Conservation (phyloP, 2,797 vertebrate genomes). For the Falco peregrinus region DNA sequence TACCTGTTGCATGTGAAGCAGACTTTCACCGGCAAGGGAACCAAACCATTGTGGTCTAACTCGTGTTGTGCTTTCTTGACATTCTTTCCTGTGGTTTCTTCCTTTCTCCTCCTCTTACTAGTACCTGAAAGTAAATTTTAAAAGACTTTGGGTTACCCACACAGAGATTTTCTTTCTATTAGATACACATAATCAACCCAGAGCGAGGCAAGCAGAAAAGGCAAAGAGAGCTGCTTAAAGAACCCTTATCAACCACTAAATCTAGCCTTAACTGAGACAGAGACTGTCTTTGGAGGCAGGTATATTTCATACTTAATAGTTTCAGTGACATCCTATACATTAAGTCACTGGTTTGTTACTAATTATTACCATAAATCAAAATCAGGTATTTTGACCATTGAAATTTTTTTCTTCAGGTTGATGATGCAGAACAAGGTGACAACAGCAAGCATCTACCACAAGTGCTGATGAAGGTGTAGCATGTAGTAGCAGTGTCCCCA, state of each 20-base stretch:
- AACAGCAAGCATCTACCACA: background rate
- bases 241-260: background rate
- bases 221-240: background rate
- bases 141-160: slow-evolving; percentile 4
- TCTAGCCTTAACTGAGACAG: background rate
- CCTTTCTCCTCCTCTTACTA: slow-evolving; percentile 95
- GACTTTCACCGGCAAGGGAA: slow-evolving; percentile 94
- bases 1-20: slow-evolving; percentile 97
- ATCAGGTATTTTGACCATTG: background rate
- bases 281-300: background rate
- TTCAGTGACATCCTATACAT: background rate
- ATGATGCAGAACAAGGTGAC: background rate
- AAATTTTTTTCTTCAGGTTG: background rate
- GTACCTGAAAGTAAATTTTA: slow-evolving; percentile 82
- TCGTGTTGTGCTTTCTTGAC: slow-evolving; percentile 94
- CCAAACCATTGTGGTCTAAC: slow-evolving; percentile 92
- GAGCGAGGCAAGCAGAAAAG: background rate
- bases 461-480: background rate
- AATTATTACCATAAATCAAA: background rate
- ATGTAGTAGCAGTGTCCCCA: background rate
- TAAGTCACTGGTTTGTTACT: background rate
- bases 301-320: background rate
- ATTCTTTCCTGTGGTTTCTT: slow-evolving; percentile 92
- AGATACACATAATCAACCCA: background rate
- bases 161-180: background rate